Evolutionary conservation across 2,888 invertebrate species (phyloP), one percentile per base, ranked within the genome.

Genomic region (Tetanocera ferruginea): DNA sequence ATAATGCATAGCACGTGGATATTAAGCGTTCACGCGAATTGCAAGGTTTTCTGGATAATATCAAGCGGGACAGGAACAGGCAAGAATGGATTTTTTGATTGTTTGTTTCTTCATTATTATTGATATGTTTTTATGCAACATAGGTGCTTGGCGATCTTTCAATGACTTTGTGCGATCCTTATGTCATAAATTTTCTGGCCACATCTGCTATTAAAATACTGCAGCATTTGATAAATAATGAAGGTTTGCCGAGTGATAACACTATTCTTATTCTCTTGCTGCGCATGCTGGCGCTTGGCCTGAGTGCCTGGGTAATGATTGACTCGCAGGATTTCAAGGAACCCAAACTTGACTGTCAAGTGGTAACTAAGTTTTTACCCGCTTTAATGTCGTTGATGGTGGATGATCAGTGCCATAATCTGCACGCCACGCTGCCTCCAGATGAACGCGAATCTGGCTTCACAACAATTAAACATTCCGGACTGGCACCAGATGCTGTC

Each of bases 221-320:
- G 49, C 95, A 96, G 83, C 95, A 96, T 91, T 91, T 96, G 77
- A 97, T 98, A 83, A 96, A 96, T 87, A 95, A 95, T 82, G 98
- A 98, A 90, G 93, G 93, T 6, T 91, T 98, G 87, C 97, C 98
- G n/a, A 91, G 96, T 83, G 97, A 98, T 84, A 98, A 98, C 88
- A 94, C 95, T 76, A 96, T 98, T 82, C 91, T 98, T 79, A 95
- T 97, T 82, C 90, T 98, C 31, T 90, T 98, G 78, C 90, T 98
- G 76, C 92, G 98, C 87, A 97, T 98, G 97, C 91, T 98, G 82
- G 95, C 97, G 0, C 91, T 98, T 62, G 98, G 98, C 0, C 90
- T 98, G 60, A 96, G 97, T 88, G 97, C 98, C 5, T 98, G 98
- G 98, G 94, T 96, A 49, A 98, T 98, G 96, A 98, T 98, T 81